Conservation (phyloP, 2,888 invertebrate species). For the Campoplex nolae region DNA sequence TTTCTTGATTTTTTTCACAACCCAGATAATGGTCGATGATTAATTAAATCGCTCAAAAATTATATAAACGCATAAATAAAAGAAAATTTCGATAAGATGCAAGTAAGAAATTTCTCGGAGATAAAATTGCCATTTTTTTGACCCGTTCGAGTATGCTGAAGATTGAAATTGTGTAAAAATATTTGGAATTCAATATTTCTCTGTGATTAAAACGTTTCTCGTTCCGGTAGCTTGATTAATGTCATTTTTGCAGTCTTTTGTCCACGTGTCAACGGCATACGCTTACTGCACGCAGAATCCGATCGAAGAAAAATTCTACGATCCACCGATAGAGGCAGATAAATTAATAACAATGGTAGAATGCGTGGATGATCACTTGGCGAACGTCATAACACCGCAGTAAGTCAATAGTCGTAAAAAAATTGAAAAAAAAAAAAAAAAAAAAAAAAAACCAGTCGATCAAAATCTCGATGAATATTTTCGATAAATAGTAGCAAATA, state of each 20-base stretch:
- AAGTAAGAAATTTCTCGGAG: too few relatives aligned
- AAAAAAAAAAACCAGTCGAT: not conserved
- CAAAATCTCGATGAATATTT: not conserved
- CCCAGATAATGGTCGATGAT: too few relatives aligned
- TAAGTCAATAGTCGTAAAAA: constrained; percentile 74
- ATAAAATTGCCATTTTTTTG: too few relatives aligned
- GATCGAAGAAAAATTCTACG: constrained; percentile 87
- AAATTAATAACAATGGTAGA: constrained; percentile 86
- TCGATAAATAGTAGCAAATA: not conserved
- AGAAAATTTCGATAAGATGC: too few relatives aligned
- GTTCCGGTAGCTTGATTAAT: not conserved
- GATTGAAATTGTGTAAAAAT: too few relatives aligned
- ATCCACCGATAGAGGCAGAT: constrained; percentile 85
- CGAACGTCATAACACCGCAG: constrained; percentile 86
- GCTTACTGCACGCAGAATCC: constrained; percentile 85
- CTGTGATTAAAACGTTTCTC: not conserved
- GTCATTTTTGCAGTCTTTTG: constrained; percentile 81
- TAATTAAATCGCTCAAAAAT: too few relatives aligned
- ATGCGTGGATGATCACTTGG: constrained; percentile 85
- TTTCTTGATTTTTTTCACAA: too few relatives aligned
- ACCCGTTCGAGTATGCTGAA: too few relatives aligned
- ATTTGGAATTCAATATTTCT: not conserved
- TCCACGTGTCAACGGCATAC: constrained; percentile 88
- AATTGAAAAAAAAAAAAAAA: too few relatives aligned
- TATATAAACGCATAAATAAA: too few relatives aligned